These are phyloP conservation scores for Rhincodon typus DNA, from an alignment of 2,797 vertebrate species.

Conservation along the genomic window DNA sequence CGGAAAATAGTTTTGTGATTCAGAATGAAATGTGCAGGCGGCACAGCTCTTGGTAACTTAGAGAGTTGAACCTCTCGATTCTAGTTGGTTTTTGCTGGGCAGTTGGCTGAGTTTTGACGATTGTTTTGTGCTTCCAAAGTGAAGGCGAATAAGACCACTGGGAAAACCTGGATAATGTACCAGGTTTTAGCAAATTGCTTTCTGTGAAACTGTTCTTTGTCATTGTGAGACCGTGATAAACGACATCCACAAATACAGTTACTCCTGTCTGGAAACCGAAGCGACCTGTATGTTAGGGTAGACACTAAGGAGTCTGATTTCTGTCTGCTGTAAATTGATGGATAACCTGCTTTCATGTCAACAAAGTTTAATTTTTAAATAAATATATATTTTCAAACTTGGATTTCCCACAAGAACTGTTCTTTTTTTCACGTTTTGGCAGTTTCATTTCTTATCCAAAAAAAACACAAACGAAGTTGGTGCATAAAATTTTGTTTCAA, in stretches of 20 bases:
- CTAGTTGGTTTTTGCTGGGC: background rate
- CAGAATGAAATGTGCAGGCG: background rate
- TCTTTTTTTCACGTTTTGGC: background rate
- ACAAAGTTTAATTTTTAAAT: background rate
- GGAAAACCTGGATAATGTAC: background rate
- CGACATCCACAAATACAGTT: background rate
- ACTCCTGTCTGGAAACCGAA: background rate
- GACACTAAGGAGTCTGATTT: background rate
- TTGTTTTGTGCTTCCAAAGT: background rate
- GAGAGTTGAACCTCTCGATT: background rate
- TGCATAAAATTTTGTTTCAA: background rate
- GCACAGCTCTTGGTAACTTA: background rate
- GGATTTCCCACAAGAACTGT: background rate
- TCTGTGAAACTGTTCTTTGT: background rate
- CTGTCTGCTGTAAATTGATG: background rate
- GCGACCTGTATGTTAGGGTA: background rate
- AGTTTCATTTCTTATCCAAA: background rate
- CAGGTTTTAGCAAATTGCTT: too few species aligned
- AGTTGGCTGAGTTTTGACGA: background rate
- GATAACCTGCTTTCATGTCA: background rate
- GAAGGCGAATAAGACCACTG: background rate
- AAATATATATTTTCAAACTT: background rate
- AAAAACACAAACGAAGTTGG: background rate
- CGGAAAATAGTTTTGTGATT: background rate
- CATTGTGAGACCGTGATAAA: background rate